Evolutionary conservation across 2,113 vertebrate genomes (phyloP), one percentile per base, ranked within the genome.

Genomic region (Nycticebus coucang): DNA sequence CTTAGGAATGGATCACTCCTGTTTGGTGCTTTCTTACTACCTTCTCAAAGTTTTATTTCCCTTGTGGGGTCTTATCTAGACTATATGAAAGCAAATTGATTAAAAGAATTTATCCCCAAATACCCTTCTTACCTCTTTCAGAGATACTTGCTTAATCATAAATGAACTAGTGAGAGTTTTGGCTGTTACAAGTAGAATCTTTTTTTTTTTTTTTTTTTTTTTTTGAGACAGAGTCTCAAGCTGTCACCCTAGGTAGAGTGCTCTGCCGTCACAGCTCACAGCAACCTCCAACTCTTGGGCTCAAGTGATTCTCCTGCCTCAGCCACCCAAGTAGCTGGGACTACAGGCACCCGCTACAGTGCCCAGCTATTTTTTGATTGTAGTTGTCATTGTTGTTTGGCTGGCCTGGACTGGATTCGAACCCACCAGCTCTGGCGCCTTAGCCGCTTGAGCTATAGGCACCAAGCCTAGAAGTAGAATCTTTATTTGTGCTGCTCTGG

Each of bases 11-110:
- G 45, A 17, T 30, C 33, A 7, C 14, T 93, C 35, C 1, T 8
- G 24, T 91, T 55, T 91, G 68, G 22, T 50, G 33, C 15, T 88
- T 93, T 91, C 68, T 93, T 86, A 69, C 9, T 78, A 90, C 50
- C 4, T 35, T 89, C 41, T 88, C 37, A 95, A 91, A 53, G 62
- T 94, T 77, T 79, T 91, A 75, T 81, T 97, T 96, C 13, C 10
- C 15, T 30, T 19, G 5, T 50, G 35, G 26, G 21, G 9, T 94
- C 35, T 95, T 88, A 82, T 60, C 17, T 91, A 86, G 69, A 17
- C 69, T 91, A 17, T 79, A 1, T 89, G 62, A 89, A 91, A 91
- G 66, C 71, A 87, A 91, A 92, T 10, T 50, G 59, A 92, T 71
- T 14, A 88, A 87, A 88, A 64, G 18, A 90, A 80, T 92, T 81